Conservation (phyloP, 1,140 invertebrate genomes). For the Trichonephila inaurata region DNA sequence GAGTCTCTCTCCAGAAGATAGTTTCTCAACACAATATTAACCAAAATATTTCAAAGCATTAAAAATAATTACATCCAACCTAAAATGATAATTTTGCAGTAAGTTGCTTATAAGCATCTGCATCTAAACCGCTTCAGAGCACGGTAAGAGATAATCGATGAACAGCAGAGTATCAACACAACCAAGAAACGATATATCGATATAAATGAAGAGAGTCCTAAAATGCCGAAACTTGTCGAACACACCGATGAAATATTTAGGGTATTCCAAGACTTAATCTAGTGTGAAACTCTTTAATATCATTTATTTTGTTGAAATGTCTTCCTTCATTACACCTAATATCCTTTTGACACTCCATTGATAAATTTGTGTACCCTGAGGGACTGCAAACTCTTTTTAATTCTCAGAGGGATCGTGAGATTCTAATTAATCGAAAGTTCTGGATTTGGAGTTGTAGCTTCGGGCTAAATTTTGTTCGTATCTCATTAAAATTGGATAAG, state of each 20-base stretch:
- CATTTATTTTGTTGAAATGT: background rate
- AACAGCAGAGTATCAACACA: too few species aligned
- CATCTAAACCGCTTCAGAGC: too few species aligned
- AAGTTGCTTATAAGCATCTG: too few species aligned
- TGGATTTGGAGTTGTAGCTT: background rate
- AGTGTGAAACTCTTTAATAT: background rate
- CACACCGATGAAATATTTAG: constrained; percentile 3
- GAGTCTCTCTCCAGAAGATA: too few species aligned
- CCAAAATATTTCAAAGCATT: too few species aligned
- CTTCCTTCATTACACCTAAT: background rate
- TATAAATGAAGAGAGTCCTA: background rate
- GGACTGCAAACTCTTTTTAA: background rate
- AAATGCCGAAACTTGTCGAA: background rate
- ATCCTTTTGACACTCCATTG: background rate
- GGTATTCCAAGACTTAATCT: background rate
- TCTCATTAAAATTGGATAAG: constrained; percentile 25
- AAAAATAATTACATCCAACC: too few species aligned
- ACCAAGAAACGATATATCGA: background rate
- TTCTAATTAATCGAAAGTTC: background rate
- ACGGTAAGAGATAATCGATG: too few species aligned
- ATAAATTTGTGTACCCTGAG: background rate
- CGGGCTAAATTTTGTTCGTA: background rate
- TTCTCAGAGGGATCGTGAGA: background rate
- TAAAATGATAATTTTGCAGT: too few species aligned
- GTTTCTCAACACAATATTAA: too few species aligned